Evolutionary conservation across 2,888 invertebrate genomes (phyloP), one percentile per base, ranked within the genome.

Genomic region (Ptycholaimellus sp.): DNA sequence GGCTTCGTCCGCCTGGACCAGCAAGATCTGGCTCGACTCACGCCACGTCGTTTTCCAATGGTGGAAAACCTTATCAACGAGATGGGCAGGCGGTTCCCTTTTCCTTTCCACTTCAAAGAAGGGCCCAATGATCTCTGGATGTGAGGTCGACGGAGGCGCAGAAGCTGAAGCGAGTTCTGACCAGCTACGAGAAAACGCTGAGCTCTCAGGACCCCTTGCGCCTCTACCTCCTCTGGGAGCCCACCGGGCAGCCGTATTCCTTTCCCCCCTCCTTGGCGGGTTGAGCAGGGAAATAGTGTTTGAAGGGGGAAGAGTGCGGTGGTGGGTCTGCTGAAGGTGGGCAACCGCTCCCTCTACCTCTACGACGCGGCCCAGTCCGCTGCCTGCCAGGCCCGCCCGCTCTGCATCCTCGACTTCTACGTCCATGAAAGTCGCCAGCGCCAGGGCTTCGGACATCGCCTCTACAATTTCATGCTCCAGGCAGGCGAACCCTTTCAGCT

Each of bases 401-500:
- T 79, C 19, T 87, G 87, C 59, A 70, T 93, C 40, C 68, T 93
- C 35, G 90, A 93, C 61, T 93, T 93, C 65, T 93, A 76, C 61
- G 71, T 93, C 18, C 62, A 78, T 51, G 74, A 75, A 56, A 71
- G 74, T 2, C 69, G 72, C 33, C 90, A 87, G 61, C 71, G 87
- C 37, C 70, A 70, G 57, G 90, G 90, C 7, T 69, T 73, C 55
- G 90, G 90, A 2, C 75, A 72, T 51, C 61, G 67, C 42, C 65
- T 93, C 13, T 90, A 80, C 62, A 78, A 87, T 46, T 67, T 72
- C 50, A 85, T 90, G 85, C 62, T 83, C 9, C 54, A 68, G 58
- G 81, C 79, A 59, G 62, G 64, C 54, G 13, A 13, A 13, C 13
- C n/a, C 5, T 25, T 37, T 38, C 4, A n/a, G 13, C n/a, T n/a